Evolutionary conservation across 2,888 invertebrate genomes (phyloP).

Genomic region (Ashinkailepas kermadecensis): DNA sequence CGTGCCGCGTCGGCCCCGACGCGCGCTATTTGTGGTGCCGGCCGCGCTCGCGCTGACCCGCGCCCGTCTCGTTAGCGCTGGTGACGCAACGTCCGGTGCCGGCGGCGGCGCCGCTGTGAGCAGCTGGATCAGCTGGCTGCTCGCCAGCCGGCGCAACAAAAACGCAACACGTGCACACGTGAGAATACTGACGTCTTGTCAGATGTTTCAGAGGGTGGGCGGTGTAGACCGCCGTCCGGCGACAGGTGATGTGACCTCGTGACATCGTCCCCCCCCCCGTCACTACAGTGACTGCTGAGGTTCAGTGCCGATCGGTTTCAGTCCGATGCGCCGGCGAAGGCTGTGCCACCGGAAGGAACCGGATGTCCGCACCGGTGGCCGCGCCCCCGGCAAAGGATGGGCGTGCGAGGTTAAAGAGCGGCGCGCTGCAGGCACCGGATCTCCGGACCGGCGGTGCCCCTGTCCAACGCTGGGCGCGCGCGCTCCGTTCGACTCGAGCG

Average conservation of each 20-base stretch:
- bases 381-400: too few species aligned
- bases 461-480: neutral
- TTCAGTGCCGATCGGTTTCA: too few species aligned
- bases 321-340: too few species aligned
- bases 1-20: neutral
- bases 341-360: neutral
- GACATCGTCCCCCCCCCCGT: too few species aligned
- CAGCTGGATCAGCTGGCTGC: conserved; percentile 44
- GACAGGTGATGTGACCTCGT: too few species aligned
- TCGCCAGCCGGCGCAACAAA: neutral
- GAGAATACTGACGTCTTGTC: too few species aligned
- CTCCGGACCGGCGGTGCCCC: neutral
- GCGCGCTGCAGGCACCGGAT: neutral
- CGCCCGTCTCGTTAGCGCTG: neutral
- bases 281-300: too few species aligned
- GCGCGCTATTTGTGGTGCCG: neutral
- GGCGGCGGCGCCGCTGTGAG: conserved; percentile 49
- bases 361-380: too few species aligned
- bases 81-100: neutral
- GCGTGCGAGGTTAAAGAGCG: too few species aligned
- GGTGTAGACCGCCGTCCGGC: too few species aligned
- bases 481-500: neutral
- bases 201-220: too few species aligned
- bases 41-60: neutral
- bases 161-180: too few species aligned